phyloP scores from a whole-genome alignment of 2,888 invertebrate genomes.

The Acronicta alni region DNA sequence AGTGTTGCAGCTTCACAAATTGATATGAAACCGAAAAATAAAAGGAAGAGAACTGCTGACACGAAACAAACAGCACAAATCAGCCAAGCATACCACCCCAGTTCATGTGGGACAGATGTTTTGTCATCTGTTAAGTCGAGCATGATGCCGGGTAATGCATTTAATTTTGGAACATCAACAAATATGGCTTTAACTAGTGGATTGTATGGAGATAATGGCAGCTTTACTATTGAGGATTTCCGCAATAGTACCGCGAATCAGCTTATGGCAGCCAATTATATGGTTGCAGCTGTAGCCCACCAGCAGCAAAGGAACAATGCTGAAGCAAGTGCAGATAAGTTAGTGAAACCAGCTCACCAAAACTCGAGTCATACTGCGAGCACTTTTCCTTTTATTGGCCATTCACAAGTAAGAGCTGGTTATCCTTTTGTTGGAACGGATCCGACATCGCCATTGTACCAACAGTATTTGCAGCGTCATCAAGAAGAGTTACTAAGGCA shows the following conservation, averaged over 20 bases:
- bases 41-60: constrained; percentile 78
- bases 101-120: constrained; percentile 89
- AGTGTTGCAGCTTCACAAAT: constrained; percentile 63
- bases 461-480: constrained; percentile 91
- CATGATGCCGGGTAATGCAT: constrained; percentile 95
- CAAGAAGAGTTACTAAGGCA: constrained; percentile 90
- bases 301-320: constrained; percentile 80
- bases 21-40: constrained; percentile 76
- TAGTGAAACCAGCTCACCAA: constrained; percentile 85
- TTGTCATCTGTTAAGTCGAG: constrained; percentile 83
- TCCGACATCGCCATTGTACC: constrained; percentile 91
- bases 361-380: constrained; percentile 78
- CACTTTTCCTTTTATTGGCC: constrained; percentile 90
- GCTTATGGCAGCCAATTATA: constrained; percentile 88
- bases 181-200: constrained; percentile 88
- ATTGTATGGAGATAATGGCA: constrained; percentile 90
- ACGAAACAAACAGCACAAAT: constrained; percentile 69
- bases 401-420: constrained; percentile 89
- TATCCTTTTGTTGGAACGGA: constrained; percentile 91
- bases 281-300: constrained; percentile 85
- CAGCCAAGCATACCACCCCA: constrained; percentile 87
- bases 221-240: constrained; percentile 91
- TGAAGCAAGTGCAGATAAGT: constrained; percentile 76
- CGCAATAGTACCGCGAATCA: constrained; percentile 90
- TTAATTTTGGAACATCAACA: constrained; percentile 94